phyloP scores from a whole-genome alignment of 2,888 invertebrate species.

The Oscheius sp. region DNA sequence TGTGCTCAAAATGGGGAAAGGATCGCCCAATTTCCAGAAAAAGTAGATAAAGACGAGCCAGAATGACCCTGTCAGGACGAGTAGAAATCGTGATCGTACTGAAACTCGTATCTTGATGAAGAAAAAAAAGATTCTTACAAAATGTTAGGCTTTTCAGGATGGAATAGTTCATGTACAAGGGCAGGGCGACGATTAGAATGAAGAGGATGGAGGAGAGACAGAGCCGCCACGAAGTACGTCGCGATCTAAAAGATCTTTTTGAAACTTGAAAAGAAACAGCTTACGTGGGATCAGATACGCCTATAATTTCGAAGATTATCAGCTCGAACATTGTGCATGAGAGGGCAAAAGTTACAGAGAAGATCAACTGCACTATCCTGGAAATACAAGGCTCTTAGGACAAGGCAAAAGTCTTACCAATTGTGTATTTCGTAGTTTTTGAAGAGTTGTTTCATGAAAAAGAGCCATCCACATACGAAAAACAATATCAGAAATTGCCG shows the following conservation, averaged over 20 bases:
- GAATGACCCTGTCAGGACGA: constrained; percentile 84
- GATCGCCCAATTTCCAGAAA: constrained; percentile 99
- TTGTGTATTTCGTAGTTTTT: constrained; percentile 61
- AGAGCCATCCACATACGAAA: constrained; percentile 96
- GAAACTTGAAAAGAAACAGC: neutral
- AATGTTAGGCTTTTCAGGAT: constrained; percentile 26
- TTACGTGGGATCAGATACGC: constrained; percentile 88
- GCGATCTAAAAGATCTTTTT: constrained; percentile 80
- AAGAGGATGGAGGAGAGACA: constrained; percentile 90
- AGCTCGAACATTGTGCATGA: constrained; percentile 99
- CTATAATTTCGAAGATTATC: constrained; percentile 98
- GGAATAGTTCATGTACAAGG: constrained; percentile 88
- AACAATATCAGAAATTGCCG: constrained; percentile 80
- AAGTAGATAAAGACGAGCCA: constrained; percentile 93
- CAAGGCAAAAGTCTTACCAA: constrained; percentile 33
- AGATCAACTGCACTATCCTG: constrained; percentile 90
- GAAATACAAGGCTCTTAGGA: constrained; percentile 21
- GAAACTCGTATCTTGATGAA: constrained; percentile 35
- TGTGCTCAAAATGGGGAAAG: constrained; percentile 94
- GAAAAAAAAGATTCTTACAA: constrained; percentile 24
- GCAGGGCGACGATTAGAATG: constrained; percentile 93
- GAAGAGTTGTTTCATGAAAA: constrained; percentile 88
- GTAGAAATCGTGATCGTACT: constrained; percentile 78
- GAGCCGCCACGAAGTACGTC: constrained; percentile 93
- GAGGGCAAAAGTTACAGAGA: constrained; percentile 92